These are phyloP conservation scores for Nemotelus pantherinus DNA, from an alignment of 2,888 invertebrate genomes.

Conservation along the genomic window DNA sequence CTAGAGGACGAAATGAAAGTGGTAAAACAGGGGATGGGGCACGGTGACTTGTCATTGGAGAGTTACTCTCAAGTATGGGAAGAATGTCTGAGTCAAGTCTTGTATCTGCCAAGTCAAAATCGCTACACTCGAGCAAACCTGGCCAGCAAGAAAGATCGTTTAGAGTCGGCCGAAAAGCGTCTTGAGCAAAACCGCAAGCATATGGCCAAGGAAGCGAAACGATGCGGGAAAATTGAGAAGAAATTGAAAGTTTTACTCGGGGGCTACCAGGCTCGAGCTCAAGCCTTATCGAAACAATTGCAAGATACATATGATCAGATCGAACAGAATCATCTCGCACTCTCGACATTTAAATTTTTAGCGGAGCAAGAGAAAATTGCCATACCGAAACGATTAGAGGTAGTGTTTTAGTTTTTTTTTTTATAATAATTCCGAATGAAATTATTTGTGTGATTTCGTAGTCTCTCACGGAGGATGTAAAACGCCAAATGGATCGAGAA, in stretches of 20 bases:
- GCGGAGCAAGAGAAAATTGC: slow-evolving; percentile 90
- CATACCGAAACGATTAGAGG: slow-evolving; percentile 89
- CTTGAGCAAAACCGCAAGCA: slow-evolving; percentile 93
- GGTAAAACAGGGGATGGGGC: slow-evolving; percentile 93
- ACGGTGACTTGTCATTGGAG: slow-evolving; percentile 91
- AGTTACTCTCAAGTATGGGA: slow-evolving; percentile 97
- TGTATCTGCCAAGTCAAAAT: slow-evolving; percentile 91
- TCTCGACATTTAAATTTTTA: slow-evolving; percentile 90
- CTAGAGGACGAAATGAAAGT: slow-evolving; percentile 86
- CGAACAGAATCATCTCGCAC: slow-evolving; percentile 88
- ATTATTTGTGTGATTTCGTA: slow-evolving; percentile 57
- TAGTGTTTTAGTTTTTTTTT: slow-evolving; percentile 59
- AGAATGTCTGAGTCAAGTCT: slow-evolving; percentile 91
- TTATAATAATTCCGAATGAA: slow-evolving; percentile 9
- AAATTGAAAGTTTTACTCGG: slow-evolving; percentile 95
- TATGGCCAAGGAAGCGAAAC: slow-evolving; percentile 97
- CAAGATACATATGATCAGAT: slow-evolving; percentile 88
- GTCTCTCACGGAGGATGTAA: slow-evolving; percentile 91
- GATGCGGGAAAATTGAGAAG: slow-evolving; percentile 97
- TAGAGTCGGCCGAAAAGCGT: slow-evolving; percentile 92
- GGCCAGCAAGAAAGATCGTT: slow-evolving; percentile 94
- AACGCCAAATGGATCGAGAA: slow-evolving; percentile 90
- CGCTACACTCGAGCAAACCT: slow-evolving; percentile 93
- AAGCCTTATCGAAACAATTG: slow-evolving; percentile 86
- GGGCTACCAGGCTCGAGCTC: slow-evolving; percentile 84